Conservation (phyloP, 2,113 vertebrate species). For the Ictidomys tridecemlineatus region DNA sequence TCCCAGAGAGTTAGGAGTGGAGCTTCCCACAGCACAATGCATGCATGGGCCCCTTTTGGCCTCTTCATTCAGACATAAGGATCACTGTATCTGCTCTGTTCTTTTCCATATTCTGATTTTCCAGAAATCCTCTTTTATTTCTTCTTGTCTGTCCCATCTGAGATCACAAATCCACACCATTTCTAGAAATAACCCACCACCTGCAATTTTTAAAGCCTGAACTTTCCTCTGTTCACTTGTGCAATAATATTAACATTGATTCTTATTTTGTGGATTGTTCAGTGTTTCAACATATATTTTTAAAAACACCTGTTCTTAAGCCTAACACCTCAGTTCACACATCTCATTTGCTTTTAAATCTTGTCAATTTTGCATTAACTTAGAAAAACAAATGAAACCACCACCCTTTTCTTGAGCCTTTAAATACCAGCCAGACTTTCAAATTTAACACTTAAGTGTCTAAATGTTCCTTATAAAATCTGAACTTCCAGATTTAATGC, state of each 20-base stretch:
- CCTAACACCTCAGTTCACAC: background rate
- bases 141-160: background rate
- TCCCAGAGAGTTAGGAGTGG: background rate
- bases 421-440: slow-evolving; percentile 21
- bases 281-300: background rate
- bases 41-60: background rate
- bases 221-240: background rate
- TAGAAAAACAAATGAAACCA: background rate
- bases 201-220: background rate
- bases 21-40: background rate
- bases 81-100: background rate
- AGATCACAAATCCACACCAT: background rate
- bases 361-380: slow-evolving; percentile 11
- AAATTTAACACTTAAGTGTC: background rate
- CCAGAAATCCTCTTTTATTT: slow-evolving; percentile 18
- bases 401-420: slow-evolving; percentile 2
- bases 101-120: background rate
- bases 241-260: background rate
- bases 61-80: background rate
- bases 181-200: background rate
- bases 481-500: background rate
- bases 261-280: background rate
- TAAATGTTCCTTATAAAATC: background rate
- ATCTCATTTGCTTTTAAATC: slow-evolving; percentile 15
- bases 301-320: background rate